Evolutionary conservation across 2,113 vertebrate species (phyloP), one percentile per base, ranked within the genome.

Genomic region (Cryptomyrus ogoouensis): DNA sequence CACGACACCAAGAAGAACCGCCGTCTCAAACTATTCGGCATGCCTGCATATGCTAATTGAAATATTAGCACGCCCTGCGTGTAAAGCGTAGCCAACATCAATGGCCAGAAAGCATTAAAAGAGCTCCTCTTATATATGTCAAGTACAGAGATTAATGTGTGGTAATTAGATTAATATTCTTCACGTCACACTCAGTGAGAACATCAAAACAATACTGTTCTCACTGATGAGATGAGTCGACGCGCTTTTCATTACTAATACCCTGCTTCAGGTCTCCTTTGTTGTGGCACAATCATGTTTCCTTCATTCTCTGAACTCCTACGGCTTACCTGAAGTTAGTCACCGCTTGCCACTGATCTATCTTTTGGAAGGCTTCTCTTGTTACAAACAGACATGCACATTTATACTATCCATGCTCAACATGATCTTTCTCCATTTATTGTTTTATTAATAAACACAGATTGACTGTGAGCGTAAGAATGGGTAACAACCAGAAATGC

Each of bases 291-390:
- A 91, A 21, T 66, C 31, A 21, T 44, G 35, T 2, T 94, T 92
- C 95, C 96, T 96, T 96, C 4, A 17, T 56, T 95, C 94, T 97
- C 96, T 95, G 95, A 95, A 94, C 91, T 94, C 95, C 95, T 94
- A 94, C 94, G 96, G 94, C 95, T 98, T 96, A 94, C 97, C 95
- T 96, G 95, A 97, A 96, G 93, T 92, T 92, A 95, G 93, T 94
- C 93, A 94, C 94, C 92, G 93, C 90, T 93, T 93, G 93, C 24
- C 42, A 47, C 39, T 5, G 27, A 19, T n/a, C 85, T 91, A 91
- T 83, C 21, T 46, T 47, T n/a, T 19, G 39, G 42, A 84, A 24
- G 42, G 15, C 19, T 47, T 84, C 21, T 84, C 42, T 12, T n/a
- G 10, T n/a, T 3, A 21, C 83, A 24, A 47, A 46, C 42, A 84